Base-by-base conservation (phyloP, 2,888 invertebrate species). In the Amphimallon solstitiale region DNA sequence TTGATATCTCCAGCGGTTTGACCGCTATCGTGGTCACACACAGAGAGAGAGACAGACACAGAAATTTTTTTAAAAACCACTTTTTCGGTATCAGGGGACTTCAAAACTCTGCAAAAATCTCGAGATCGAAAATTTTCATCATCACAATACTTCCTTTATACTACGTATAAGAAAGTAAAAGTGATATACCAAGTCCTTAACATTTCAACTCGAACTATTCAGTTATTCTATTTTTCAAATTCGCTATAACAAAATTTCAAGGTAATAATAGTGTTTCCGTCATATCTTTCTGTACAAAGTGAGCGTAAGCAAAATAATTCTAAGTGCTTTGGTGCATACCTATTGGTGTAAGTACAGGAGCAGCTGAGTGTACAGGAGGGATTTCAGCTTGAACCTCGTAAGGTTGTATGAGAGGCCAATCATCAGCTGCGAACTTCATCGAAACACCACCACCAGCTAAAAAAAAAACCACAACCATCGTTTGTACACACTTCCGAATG, bases 301-400 rank as follows among this genome's bases (percentile, higher is more conserved):
- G 54, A 54, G 19, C 10, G 9, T 21, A 38, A 54, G 40, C 40
- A 21, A 54, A 54, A 43, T 5, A 59, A 12, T 43, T 43, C 29
- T 29, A 29, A 3, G 62, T 62, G 62, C 62, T 15, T 6, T 52
- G 23, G 56, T 63, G 63, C 67, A 60, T 85, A 91, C 90, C 90
- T 82, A 91, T 86, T 72, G 92, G 91, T 68, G 92, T 92, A 75
- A 92, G 84, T 77, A 92, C 90, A 70, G 92, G 89, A 79, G 92
- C 90, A 15, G 93, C 92, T 63, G 89, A 88, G 76, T 89, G 90
- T 59, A 92, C 89, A 63, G 91, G 89, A 74, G 89, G 88, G 75
- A 89, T 87, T 75, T 89, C 89, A 69, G 92, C 86, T 75, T 89
- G 88, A 75, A 92, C 91, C 81, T 92, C 92, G 67, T 89, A 87